Evolutionary conservation across 37 sponge, comb jelly and placozoan species (phyloP), one percentile per base, ranked within the genome.

Genomic region (Halisarca cf. caerulea): DNA sequence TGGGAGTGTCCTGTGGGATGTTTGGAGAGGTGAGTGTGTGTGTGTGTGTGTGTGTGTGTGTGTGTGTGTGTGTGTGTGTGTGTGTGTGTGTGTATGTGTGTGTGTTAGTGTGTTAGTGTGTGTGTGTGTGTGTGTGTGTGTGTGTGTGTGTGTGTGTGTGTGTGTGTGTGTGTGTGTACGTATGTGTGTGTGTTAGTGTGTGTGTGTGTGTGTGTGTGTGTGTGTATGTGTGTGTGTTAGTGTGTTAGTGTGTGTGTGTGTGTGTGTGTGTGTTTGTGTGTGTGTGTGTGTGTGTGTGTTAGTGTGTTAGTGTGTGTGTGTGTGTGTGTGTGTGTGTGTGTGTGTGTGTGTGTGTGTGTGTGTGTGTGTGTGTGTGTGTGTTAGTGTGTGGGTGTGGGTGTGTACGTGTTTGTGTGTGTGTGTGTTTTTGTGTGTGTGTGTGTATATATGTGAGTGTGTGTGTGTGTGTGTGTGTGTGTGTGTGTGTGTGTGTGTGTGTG

Each of bases 51-150:
- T 61, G 64, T 61, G 64, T 61, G 64, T 61, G 64, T 61, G 64
- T 61, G 64, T 61, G 64, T 27, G 64, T 27, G 64, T 61, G 64
- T 27, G 30, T 61, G 64, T 61, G 64, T 61, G 64, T 61, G 64
- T 15, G 64, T 61, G 64, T 61, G 64, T 61, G 64, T 61, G 64
- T 61, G 64, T 61, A 23, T 61, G 64, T 61, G 64, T 61, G 64
- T 61, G 64, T 61, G 64, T 61, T 9, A 20, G 64, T 61, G 64
- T 39, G 87, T 91, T n/a, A 41, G 91, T 79, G 20, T 23, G 35
- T 32, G n/a, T 59, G 24, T 80, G 40, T 23, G 39, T 51, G 55
- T 78, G 32, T 78, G 39, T 27, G 32, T 47, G 33, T 20, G 39
- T 36, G 24, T 59, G 79, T 47, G 57, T 11, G 24, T 28, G 32